phyloP scores from a whole-genome alignment of 2,113 vertebrate genomes.

The Ciconia stormi region DNA sequence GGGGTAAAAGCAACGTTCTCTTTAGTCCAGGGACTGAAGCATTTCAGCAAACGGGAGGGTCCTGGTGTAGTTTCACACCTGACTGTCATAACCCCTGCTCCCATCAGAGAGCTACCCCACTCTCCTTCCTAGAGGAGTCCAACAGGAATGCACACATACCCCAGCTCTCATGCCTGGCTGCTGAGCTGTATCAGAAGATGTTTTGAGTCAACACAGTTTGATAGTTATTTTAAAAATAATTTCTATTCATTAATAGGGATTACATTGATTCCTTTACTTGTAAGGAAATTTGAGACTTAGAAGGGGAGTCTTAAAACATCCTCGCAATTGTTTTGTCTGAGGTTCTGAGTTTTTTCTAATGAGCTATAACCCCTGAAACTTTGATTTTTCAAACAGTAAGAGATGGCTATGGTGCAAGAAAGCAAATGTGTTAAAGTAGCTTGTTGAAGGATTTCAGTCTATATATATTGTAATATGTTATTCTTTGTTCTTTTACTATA shows the following conservation, averaged over 20 bases:
- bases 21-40: neutral
- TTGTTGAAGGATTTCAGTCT: neutral
- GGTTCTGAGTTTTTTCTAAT: neutral
- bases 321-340: neutral
- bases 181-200: neutral
- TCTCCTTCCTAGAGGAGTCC: neutral
- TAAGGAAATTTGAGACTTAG: constrained; percentile 1
- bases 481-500: constrained; percentile 60
- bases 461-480: neutral
- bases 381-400: neutral
- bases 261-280: constrained; percentile 1
- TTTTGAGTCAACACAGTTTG: neutral
- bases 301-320: neutral
- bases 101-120: neutral
- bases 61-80: neutral
- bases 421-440: neutral
- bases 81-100: neutral
- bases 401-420: neutral
- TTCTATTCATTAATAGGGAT: constrained; percentile 18
- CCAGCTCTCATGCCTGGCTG: neutral
- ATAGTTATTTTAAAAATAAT: neutral
- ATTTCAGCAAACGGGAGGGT: neutral
- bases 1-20: neutral
- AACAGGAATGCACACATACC: neutral
- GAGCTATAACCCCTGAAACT: neutral